Evolutionary conservation across 2,797 vertebrate species (phyloP), one percentile per base, ranked within the genome.

Genomic region (Labeo calbasu): DNA sequence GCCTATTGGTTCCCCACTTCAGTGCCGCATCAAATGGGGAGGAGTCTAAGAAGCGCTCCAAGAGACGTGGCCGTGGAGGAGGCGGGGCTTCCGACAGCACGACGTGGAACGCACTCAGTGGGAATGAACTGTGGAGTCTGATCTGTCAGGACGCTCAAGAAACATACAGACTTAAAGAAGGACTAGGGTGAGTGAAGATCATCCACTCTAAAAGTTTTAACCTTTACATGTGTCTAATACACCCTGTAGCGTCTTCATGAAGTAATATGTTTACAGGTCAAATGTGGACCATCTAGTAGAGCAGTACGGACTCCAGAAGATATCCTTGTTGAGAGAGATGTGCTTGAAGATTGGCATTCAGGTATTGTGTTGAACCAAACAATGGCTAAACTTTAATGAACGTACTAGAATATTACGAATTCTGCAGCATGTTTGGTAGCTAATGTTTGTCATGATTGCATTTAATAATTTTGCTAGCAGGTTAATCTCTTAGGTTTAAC

Each of bases 341-440:
- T 96, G 96, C 88, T 90, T 96, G 73, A 96, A 96, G 91, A 94
- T 93, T 46, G 96, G 96, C 85, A 91, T 96, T 43, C 96, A 96
- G 95, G 96, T 96, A 93, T 21, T 61, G 46, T 2, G 5, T 51
- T 79, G 1, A 79, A 63, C 14, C 9, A 15, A 25, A 32, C 71
- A 13, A 73, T 73, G 4, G 48, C 25, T 32, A 5, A 21, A 53
- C 32, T 32, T 73, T 17, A 53, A 73, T 19, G 48, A 17, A 32
- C 3, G 3, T 32, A 32, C 17, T 50, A 61, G 12, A 63, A 21
- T 21, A 51, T 9, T 10, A 51, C 23, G 28, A 17, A 51, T 72
- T 72, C 15, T 72, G 17, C 71, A 25, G 1, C n/a, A 48, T 21
- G 40, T 23, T 70, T 36, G 32, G 32, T 36, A 36, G 32, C 32